Base-by-base conservation (phyloP, 2,888 invertebrate species). In the Sisyra terminalis region DNA sequence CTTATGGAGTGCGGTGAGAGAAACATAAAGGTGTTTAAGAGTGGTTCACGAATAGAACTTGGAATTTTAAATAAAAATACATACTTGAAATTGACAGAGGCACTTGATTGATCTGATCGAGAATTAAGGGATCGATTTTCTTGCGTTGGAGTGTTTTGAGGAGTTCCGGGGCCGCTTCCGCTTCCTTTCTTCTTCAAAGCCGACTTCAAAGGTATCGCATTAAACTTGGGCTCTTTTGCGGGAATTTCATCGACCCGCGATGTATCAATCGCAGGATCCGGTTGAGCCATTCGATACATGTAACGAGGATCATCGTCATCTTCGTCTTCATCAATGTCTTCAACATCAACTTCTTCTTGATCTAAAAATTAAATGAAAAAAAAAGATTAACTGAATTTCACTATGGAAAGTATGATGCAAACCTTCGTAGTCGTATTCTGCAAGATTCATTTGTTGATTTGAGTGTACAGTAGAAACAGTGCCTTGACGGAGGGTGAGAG, bases 181-280 rank as follows among this genome's bases (percentile, higher is more conserved):
- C 50, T 58, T 31, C 65, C 63, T 57, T 84, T 79, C 63, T 87
- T 90, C 70, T 92, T 92, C 51, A 92, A 70, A 49, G 90, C 92
- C 41, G 89, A 89, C 64, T 92, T 92, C 47, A 89, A 74, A 49
- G 90, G 90, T 70, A 88, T 78, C 50, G 89, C 89, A 66, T 87
- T 83, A 65, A 87, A 83, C 57, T 81, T 79, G 34, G 89, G 90
- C 69, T 90, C 89, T 65, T 89, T 88, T 45, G 90, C 88, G 51
- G 88, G 89, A 55, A 90, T 88, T 66, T 89, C 88, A 63, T 90
- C 89, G 47, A 90, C 79, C 50, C 86, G 74, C 44, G 78, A 78
- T 45, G 86, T 87, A 63, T 89, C 88, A 53, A 79, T 78, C 50
- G 68, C 63, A 24, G 77, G 77, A 58, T 77, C 75, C 32, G 75